A percentile compares a stretch with the other conserved stretches of the same genome.
Conservation (phyloP, 2,888 invertebrate species). For the Cheilosia vernalis region DNA sequence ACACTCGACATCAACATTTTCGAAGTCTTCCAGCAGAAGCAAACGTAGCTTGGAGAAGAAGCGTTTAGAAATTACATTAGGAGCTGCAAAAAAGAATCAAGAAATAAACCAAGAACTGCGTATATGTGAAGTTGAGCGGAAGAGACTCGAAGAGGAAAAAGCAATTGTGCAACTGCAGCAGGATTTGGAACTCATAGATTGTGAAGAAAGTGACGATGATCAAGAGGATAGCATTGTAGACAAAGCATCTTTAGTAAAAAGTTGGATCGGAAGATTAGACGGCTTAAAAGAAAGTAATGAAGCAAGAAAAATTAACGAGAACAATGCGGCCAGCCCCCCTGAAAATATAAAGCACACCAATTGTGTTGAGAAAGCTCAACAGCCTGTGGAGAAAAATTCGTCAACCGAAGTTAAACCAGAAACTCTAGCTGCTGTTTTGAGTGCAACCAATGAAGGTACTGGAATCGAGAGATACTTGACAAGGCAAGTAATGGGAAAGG, state of each 20-base stretch:
- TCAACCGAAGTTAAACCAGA: too few species aligned
- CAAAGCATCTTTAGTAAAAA: not conserved
- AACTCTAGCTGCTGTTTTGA: too few species aligned
- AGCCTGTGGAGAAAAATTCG: too few species aligned
- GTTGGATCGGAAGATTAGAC: not conserved
- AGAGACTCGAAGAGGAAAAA: not conserved
- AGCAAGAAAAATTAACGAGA: too few species aligned
- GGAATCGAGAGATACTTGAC: not conserved
- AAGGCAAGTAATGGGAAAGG: conserved; percentile 3
- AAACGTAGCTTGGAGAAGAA: not conserved
- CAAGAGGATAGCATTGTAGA: not conserved
- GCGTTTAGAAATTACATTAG: not conserved
- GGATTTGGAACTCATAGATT: not conserved
- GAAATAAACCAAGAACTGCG: not conserved
- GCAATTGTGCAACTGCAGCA: not conserved
- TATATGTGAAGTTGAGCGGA: not conserved
- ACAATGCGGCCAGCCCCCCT: too few species aligned
- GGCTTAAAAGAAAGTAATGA: too few species aligned
- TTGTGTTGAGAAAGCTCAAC: too few species aligned
- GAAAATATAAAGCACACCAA: too few species aligned
- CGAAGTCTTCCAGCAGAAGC: not conserved
- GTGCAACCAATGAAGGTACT: too few species aligned
- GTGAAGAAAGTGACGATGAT: not conserved
- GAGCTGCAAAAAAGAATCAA: conserved; percentile 6
- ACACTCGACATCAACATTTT: not conserved